These are phyloP conservation scores for Gastracanthus pulcherrimus DNA, from an alignment of 2,888 invertebrate species.

Conservation along the genomic window DNA sequence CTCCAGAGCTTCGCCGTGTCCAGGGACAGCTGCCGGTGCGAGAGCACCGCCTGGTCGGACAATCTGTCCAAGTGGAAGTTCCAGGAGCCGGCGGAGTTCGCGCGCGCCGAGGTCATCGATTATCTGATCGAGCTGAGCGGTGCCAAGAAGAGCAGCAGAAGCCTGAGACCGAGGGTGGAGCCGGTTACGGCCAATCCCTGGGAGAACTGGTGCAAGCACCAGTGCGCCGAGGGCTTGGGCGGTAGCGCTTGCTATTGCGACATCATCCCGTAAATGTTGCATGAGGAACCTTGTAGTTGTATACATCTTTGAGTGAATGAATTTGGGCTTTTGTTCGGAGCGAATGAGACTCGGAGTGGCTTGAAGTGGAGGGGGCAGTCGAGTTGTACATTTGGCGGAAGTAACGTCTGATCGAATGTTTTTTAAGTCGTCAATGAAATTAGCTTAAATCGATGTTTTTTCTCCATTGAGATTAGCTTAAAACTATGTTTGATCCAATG, in stretches of 20 bases:
- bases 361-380: too few relatives aligned
- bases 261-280: conserved; percentile 78
- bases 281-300: not conserved
- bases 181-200: conserved; percentile 71
- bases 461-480: too few relatives aligned
- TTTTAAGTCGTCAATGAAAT: too few relatives aligned
- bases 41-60: not conserved
- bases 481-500: too few relatives aligned
- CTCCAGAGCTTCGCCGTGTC: not conserved
- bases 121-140: not conserved
- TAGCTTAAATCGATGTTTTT: too few relatives aligned
- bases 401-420: too few relatives aligned
- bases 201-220: conserved; percentile 83
- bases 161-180: not conserved
- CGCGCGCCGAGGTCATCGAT: not conserved
- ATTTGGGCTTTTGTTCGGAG: not conserved
- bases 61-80: not conserved
- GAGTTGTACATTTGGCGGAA: too few relatives aligned
- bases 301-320: not conserved
- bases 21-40: not conserved
- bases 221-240: conserved; percentile 85
- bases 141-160: not conserved
- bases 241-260: conserved; percentile 89
- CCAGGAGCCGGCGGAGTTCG: not conserved
- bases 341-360: not conserved